Base-by-base conservation (phyloP, 2,888 invertebrate species). In the Cataglyphis albicans region DNA sequence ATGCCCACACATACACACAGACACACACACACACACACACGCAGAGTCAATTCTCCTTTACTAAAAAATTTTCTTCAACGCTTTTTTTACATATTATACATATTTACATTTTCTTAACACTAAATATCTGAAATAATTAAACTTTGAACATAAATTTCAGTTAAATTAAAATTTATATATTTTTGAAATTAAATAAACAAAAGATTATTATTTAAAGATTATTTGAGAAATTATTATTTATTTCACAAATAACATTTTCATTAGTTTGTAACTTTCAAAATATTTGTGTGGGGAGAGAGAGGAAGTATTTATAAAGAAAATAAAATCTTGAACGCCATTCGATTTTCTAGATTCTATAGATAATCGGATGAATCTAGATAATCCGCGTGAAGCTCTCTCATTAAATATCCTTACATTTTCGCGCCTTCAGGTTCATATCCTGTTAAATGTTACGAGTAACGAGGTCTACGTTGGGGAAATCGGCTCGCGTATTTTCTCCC, bases 371-470 rank as follows among this genome's bases (percentile, higher is more conserved):
- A 48, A 18, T 48, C 18, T 48, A 48, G 48, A 48, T 48, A 52
- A 52, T 15, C n/a, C 35, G 32, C 35, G 9, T 7, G 18, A 6
- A 63, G 15, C 32, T 63, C 25, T 52, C 25, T 48, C 21, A 65
- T 76, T 55, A 76, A 76, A 67, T 52, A 52, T 38, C 25, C 29
- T 55, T 29, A 57, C 6, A 67, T 65, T 57, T 68, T 67, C 41
- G 29, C 68, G 12, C 55, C 76, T 76, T 76, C n/a, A 29, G 61
- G 55, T 25, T 72, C 63, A 52, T 59, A 44, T 73, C 55, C 29
- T 59, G 2, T n/a, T n/a, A 64, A 70, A 81, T 55, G 63, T 63
- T 41, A 65, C 55, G 32, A 32, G 32, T 6, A 6, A 32, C 41
- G 52, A 52, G 1, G 29, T 29, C 15, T 64, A 67, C 38, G n/a